Evolutionary conservation across 2,888 invertebrate genomes (phyloP).

Genomic region (Polydesmus complanatus): DNA sequence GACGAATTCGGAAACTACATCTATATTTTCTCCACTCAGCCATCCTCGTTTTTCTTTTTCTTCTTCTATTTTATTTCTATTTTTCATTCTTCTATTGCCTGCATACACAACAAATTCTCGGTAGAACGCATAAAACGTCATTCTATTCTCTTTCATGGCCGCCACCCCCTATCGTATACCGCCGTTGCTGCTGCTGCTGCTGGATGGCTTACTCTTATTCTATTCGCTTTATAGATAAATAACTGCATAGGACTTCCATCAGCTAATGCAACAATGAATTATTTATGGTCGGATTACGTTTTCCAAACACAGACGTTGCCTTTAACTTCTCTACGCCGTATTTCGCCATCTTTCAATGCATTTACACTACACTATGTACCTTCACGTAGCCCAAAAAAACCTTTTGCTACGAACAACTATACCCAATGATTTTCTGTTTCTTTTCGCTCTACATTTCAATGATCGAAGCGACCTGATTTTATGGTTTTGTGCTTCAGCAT

Average conservation of each 20-base stretch:
- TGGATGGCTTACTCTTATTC: not conserved
- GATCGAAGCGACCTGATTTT: not conserved
- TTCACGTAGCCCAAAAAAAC: no score
- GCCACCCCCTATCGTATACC: no score
- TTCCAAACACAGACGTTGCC: not conserved
- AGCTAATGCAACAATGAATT: slow-evolving; percentile 9
- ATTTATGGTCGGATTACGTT: slow-evolving; percentile 2
- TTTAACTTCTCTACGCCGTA: not conserved
- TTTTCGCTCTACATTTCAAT: not conserved
- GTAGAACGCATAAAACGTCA: not conserved
- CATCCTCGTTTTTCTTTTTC: not conserved
- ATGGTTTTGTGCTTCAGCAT: not conserved
- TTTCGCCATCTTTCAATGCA: not conserved
- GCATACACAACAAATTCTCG: not conserved
- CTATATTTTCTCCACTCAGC: not conserved
- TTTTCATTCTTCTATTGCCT: not conserved
- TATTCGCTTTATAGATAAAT: not conserved
- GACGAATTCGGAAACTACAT: not conserved
- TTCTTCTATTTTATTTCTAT: not conserved
- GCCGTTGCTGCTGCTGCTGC: no score
- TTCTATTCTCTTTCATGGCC: not conserved
- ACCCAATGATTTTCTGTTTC: no score
- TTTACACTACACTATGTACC: no score
- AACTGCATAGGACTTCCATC: slow-evolving; percentile 2
- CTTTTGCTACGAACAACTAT: no score